Percentiles rank a stretch among this genome's conserved stretches.
Evolutionary conservation across 2,888 invertebrate genomes (phyloP).

Genomic region (Stenotaenia linearis): DNA sequence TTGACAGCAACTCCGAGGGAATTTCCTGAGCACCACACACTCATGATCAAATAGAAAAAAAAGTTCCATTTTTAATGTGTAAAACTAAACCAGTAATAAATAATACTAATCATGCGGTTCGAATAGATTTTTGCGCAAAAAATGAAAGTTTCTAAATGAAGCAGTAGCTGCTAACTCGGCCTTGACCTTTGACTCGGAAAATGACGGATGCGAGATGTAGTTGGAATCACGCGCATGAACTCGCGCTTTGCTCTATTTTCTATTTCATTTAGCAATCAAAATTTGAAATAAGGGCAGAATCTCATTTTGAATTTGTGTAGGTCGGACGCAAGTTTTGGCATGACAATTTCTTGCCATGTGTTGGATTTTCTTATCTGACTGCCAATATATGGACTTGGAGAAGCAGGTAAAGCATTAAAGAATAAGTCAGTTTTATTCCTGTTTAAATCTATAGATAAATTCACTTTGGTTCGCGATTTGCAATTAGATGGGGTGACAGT

Average conservation of each 20-base stretch:
- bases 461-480: background rate
- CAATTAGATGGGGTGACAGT: background rate
- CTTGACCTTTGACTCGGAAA: constrained; percentile 1
- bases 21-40: constrained; percentile 3
- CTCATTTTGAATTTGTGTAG: background rate
- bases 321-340: background rate
- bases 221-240: background rate
- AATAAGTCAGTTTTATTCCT: background rate
- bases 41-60: background rate
- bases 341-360: background rate
- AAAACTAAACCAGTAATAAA: background rate
- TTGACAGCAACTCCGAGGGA: constrained; percentile 8
- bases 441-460: background rate
- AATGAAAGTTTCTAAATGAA: background rate
- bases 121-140: background rate
- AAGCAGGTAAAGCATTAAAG: background rate
- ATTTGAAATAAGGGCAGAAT: no score
- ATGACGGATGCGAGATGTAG: background rate
- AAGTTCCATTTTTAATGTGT: background rate
- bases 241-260: background rate
- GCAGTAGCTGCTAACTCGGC: background rate
- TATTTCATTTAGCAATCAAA: no score
- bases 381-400: constrained; percentile 16
- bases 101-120: background rate
- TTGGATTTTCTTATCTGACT: background rate